A percentile compares a stretch with the other conserved stretches of the same genome.
These are phyloP conservation scores for Gortyna flavago DNA, from an alignment of 2,888 invertebrate genomes.

Conservation along the genomic window DNA sequence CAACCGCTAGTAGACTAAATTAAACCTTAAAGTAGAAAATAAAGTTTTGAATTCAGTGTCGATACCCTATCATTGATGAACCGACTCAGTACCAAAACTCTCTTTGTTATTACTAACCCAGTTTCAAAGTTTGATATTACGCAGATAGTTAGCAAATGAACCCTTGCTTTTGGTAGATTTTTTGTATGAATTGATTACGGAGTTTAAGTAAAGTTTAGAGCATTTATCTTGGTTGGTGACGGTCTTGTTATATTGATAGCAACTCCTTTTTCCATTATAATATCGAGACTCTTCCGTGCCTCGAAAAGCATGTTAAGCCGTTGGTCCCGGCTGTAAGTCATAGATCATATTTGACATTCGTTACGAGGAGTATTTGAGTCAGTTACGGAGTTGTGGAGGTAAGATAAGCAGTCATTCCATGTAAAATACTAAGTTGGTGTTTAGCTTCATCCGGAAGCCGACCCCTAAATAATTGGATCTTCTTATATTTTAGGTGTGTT, in stretches of 20 bases:
- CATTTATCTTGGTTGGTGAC: slow-evolving; percentile 48
- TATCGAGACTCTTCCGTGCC: neutral
- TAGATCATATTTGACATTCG: neutral
- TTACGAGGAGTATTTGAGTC: too few species aligned
- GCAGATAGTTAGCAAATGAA: slow-evolving; percentile 55
- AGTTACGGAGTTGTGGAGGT: neutral
- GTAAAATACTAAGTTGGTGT: neutral
- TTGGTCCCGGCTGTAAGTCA: neutral
- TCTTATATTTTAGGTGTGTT: neutral
- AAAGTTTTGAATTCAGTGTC: slow-evolving; percentile 35
- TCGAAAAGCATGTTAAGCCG: neutral
- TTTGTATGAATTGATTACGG: slow-evolving; percentile 34
- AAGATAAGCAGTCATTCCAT: neutral
- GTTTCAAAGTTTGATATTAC: slow-evolving; percentile 57
- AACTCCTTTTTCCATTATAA: neutral
- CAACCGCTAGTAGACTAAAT: slow-evolving; percentile 13
- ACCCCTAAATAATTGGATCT: neutral
- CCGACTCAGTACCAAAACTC: slow-evolving; percentile 47
- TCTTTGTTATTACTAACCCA: slow-evolving; percentile 57
- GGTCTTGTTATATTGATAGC: slow-evolving; percentile 19
- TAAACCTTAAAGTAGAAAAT: slow-evolving; percentile 2
- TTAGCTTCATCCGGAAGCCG: neutral
- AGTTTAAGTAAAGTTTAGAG: slow-evolving; percentile 24
- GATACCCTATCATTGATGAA: slow-evolving; percentile 43
- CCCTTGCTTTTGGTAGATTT: slow-evolving; percentile 40